A percentile compares a stretch with the other conserved stretches of the same genome.
Conservation (phyloP, 2,113 vertebrate genomes). For the Halcyon senegalensis region DNA sequence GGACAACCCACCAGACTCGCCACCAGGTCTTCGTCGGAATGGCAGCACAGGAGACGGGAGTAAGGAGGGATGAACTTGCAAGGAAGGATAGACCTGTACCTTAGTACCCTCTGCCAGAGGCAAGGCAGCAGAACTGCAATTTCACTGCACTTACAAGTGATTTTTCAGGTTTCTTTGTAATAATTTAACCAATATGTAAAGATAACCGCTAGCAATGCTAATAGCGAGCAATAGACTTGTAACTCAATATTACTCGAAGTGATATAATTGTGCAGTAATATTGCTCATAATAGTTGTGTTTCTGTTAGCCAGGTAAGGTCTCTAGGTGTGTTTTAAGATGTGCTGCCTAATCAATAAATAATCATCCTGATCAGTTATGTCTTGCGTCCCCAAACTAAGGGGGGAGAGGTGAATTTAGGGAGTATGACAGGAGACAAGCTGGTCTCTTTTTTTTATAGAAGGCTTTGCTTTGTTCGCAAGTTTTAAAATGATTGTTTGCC, state of each 20-base stretch:
- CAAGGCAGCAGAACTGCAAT: not conserved
- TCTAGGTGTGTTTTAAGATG: not conserved
- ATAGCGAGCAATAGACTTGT: not conserved
- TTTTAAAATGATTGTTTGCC: too few relatives aligned
- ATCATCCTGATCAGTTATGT: not conserved
- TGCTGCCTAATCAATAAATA: not conserved
- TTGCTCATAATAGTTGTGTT: not conserved
- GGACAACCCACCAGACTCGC: not conserved
- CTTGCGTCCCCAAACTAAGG: not conserved
- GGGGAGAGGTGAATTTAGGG: not conserved
- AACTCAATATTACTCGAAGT: not conserved
- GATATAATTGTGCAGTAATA: not conserved
- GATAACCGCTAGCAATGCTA: not conserved
- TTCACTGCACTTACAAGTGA: not conserved
- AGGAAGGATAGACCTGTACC: not conserved
- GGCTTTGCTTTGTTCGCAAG: not conserved
- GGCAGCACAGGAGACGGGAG: accelerated
- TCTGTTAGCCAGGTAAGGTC: not conserved
- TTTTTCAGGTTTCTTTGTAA: not conserved
- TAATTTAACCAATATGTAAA: not conserved
- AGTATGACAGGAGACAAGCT: not conserved
- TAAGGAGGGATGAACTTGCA: not conserved
- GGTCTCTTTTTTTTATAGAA: not conserved
- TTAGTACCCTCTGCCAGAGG: not conserved
- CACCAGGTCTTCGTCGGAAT: not conserved